A percentile compares a stretch with the other conserved stretches of the same genome.
Evolutionary conservation across 2,797 vertebrate genomes (phyloP).

Genomic region (Avahi laniger): DNA sequence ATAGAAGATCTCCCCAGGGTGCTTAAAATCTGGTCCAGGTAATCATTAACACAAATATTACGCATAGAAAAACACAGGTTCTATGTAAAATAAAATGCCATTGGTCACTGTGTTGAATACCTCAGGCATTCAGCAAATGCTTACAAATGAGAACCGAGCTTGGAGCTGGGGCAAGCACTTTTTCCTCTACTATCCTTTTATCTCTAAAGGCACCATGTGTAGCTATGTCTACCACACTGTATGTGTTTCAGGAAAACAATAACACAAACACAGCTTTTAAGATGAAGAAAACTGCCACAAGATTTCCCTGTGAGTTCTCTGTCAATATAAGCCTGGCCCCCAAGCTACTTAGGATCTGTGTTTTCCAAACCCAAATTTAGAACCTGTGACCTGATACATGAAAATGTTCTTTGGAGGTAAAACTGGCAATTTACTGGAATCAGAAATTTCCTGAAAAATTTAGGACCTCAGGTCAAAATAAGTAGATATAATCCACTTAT

Average conservation of each 20-base stretch:
- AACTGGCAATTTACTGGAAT: not conserved
- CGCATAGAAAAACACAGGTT: not conserved
- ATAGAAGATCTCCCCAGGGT: not conserved
- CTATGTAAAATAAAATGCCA: not conserved
- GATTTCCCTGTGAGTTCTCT: not conserved
- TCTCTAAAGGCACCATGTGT: not conserved
- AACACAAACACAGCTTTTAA: not conserved
- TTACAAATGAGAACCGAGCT: not conserved
- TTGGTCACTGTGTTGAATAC: not conserved
- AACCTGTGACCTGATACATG: not conserved
- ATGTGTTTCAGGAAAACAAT: not conserved
- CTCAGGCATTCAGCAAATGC: not conserved
- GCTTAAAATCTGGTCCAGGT: not conserved
- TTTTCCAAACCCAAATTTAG: slow-evolving; percentile 7
- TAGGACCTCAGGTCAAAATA: not conserved
- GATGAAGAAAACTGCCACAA: not conserved
- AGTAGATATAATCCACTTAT: not conserved
- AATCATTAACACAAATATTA: not conserved
- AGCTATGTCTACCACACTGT: not conserved
- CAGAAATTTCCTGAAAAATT: not conserved
- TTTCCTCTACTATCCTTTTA: not conserved
- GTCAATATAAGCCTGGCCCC: not conserved
- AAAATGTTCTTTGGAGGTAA: not conserved
- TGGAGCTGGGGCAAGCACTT: not conserved
- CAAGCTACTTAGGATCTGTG: not conserved